A percentile compares a stretch with the other conserved stretches of the same genome.
Evolutionary conservation across 2,113 vertebrate genomes (phyloP).

Genomic region (Zosterops pallidus): DNA sequence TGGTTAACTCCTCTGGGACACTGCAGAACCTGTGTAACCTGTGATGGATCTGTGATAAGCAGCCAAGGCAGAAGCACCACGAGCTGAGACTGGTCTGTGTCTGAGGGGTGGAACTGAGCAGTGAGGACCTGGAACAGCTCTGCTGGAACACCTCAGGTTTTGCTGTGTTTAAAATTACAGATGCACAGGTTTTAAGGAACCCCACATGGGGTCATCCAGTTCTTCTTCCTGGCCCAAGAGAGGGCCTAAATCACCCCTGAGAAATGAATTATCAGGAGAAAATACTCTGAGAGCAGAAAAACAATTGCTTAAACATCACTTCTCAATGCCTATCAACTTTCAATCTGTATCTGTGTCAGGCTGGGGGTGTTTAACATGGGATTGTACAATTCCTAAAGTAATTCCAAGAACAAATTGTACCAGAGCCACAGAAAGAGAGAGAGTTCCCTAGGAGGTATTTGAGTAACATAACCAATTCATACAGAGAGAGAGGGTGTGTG

Average conservation of each 20-base stretch:
- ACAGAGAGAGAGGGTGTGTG: neutral
- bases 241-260: neutral
- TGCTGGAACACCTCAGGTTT: neutral
- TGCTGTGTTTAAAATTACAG: neutral
- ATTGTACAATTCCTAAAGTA: slow-evolving; percentile 2
- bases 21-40: neutral
- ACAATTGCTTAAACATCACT: neutral
- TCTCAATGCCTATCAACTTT: neutral
- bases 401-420: slow-evolving; percentile 43
- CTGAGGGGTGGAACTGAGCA: neutral
- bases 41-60: neutral
- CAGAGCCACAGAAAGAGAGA: slow-evolving; percentile 17
- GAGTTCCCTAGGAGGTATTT: slow-evolving; percentile 34
- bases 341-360: neutral
- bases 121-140: neutral
- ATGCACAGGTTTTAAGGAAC: neutral
- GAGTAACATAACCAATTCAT: slow-evolving; percentile 20
- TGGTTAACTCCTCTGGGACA: neutral
- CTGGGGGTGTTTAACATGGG: neutral
- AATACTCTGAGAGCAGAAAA: neutral
- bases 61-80: fast-evolving
- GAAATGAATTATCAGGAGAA: neutral
- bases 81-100: neutral
- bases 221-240: neutral
- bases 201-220: neutral